A percentile compares a stretch with the other conserved stretches of the same genome.
Evolutionary conservation across 53 echinoderm and acorn worm genomes (phyloP).

Genomic region (Henricia sp.): DNA sequence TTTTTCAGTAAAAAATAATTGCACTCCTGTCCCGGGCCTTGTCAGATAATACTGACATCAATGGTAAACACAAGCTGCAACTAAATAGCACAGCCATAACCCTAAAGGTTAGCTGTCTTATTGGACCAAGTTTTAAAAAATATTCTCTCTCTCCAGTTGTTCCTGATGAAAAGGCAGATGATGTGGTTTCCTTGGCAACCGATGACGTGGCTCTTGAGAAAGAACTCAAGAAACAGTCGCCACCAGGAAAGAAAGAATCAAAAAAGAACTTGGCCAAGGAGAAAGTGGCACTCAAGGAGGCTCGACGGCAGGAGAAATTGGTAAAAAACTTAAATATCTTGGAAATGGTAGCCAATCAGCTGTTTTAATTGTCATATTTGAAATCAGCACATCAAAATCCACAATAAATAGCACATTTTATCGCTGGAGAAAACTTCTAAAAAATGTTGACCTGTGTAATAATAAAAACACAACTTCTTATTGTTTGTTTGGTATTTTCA

Average conservation of each 20-base stretch:
- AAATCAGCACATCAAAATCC: no score
- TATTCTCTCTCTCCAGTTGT: constrained; percentile 5
- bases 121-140: not conserved
- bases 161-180: constrained; percentile 52
- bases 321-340: constrained; percentile 34
- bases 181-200: constrained; percentile 75
- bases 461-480: no score
- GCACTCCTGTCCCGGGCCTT: not conserved
- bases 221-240: constrained; percentile 70
- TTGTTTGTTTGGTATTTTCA: constrained; percentile 13
- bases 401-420: no score
- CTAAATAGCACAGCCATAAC: not conserved
- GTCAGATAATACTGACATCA: not conserved
- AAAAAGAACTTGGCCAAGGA: constrained; percentile 92
- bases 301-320: constrained; percentile 75
- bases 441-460: no score
- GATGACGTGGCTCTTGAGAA: constrained; percentile 89
- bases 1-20: not conserved
- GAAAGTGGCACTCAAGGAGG: constrained; percentile 78
- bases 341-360: no score
- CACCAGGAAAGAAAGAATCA: constrained; percentile 71
- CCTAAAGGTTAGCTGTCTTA: not conserved
- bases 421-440: no score
- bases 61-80: not conserved
- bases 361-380: no score